phyloP scores from a whole-genome alignment of 2,888 invertebrate species.

The Cheilosia pagana region DNA sequence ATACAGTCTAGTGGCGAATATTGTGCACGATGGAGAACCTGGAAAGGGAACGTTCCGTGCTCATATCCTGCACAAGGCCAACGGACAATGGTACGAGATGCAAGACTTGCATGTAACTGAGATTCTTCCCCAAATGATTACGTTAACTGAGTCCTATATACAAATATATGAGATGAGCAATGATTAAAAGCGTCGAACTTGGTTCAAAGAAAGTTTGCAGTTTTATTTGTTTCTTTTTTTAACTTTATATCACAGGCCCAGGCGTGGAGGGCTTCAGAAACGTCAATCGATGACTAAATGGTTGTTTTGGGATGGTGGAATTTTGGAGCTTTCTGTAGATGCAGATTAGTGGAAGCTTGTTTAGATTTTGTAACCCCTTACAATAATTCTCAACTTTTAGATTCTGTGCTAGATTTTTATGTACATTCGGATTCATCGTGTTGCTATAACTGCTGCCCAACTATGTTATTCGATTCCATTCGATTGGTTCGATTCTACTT shows the following conservation, averaged over 20 bases:
- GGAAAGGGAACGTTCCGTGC: conserved; percentile 96
- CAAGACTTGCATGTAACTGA: conserved; percentile 99
- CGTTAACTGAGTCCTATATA: conserved; percentile 99
- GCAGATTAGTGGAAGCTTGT: too few relatives aligned
- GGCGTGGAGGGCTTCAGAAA: too few relatives aligned
- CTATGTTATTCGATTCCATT: too few relatives aligned
- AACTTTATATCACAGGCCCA: too few relatives aligned
- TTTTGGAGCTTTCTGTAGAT: too few relatives aligned
- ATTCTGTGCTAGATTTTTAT: too few relatives aligned
- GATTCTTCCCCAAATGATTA: conserved; percentile 99
- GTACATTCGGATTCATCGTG: too few relatives aligned
- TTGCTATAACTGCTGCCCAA: too few relatives aligned
- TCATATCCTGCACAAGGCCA: conserved; percentile 95
- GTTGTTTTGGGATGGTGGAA: too few relatives aligned
- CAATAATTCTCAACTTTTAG: too few relatives aligned
- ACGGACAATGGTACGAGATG: conserved; percentile 95
- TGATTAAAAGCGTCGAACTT: conserved; percentile 74
- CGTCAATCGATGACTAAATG: too few relatives aligned
- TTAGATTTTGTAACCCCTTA: background rate
- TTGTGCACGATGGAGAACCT: conserved; percentile 99
- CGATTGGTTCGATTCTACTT: too few relatives aligned
- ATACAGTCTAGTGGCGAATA: conserved; percentile 99
- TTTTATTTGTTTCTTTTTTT: conserved; percentile 18
- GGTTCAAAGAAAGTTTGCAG: conserved; percentile 4
- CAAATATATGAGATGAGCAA: conserved; percentile 89